These are phyloP conservation scores for Cephonodes hylas DNA, from an alignment of 2,888 invertebrate species.

Conservation along the genomic window DNA sequence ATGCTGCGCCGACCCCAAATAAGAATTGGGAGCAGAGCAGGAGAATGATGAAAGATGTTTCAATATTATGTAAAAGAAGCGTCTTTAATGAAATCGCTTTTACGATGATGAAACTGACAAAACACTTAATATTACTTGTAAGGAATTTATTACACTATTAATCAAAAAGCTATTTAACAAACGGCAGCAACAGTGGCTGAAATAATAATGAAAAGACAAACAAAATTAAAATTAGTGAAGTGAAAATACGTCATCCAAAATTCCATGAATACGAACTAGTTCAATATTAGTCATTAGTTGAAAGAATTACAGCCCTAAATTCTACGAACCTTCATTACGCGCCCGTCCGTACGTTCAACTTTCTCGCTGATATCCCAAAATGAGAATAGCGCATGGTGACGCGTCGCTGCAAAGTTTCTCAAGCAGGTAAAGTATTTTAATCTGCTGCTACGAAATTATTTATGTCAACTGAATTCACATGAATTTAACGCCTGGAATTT, in stretches of 20 bases:
- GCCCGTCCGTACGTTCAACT: slow-evolving; percentile 13
- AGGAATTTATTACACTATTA: no score
- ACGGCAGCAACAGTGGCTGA: no score
- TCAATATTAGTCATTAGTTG: background rate
- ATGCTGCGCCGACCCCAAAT: no score
- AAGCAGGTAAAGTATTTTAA: slow-evolving; percentile 19
- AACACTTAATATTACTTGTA: no score
- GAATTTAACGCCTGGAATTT: background rate
- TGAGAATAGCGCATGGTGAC: slow-evolving; percentile 13
- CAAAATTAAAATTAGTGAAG: no score
- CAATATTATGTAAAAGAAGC: no score
- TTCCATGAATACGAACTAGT: background rate
- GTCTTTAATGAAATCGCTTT: no score
- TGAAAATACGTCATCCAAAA: background rate
- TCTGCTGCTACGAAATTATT: slow-evolving; percentile 11
- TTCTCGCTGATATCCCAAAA: slow-evolving; percentile 15
- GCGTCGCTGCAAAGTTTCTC: slow-evolving; percentile 15
- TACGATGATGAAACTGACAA: no score
- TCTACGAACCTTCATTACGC: background rate
- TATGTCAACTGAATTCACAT: background rate
- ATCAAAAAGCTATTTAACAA: no score
- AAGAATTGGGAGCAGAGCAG: no score
- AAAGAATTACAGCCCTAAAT: background rate
- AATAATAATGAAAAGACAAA: no score
- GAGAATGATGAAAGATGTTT: no score